A percentile compares a stretch with the other conserved stretches of the same genome.
Conservation (phyloP, 2,113 vertebrate species). For the Rhynchomys soricoides region DNA sequence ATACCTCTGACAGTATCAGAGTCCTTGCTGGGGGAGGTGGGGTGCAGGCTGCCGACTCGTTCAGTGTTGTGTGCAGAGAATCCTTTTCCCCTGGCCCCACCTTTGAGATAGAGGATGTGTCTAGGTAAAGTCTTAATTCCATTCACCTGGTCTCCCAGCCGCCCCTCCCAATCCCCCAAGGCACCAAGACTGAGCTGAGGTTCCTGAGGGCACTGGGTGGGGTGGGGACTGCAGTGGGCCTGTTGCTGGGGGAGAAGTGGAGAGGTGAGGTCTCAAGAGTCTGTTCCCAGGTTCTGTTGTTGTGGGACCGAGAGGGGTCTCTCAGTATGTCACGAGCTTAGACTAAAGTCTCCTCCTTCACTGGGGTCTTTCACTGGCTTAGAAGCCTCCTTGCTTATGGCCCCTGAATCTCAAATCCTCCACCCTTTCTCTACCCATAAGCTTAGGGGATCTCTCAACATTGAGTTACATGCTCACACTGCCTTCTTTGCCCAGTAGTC, state of each 20-base stretch:
- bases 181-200: neutral
- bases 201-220: neutral
- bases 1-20: too few species aligned
- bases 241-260: neutral
- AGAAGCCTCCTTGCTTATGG: neutral
- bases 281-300: neutral
- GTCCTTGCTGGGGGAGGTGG: neutral
- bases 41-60: neutral
- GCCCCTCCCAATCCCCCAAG: neutral
- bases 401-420: neutral
- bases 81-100: neutral
- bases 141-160: neutral
- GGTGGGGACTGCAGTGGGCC: neutral
- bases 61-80: neutral
- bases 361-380: neutral
- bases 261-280: neutral
- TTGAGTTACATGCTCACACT: neutral
- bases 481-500: neutral
- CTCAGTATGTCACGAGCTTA: neutral
- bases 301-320: too few species aligned
- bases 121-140: neutral
- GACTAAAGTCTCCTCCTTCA: accelerated
- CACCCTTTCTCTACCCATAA: neutral
- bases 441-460: neutral
- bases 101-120: neutral